A percentile compares a stretch with the other conserved stretches of the same genome.
Evolutionary conservation across 2,113 vertebrate species (phyloP).

Genomic region (Petrocephalus zakoni): DNA sequence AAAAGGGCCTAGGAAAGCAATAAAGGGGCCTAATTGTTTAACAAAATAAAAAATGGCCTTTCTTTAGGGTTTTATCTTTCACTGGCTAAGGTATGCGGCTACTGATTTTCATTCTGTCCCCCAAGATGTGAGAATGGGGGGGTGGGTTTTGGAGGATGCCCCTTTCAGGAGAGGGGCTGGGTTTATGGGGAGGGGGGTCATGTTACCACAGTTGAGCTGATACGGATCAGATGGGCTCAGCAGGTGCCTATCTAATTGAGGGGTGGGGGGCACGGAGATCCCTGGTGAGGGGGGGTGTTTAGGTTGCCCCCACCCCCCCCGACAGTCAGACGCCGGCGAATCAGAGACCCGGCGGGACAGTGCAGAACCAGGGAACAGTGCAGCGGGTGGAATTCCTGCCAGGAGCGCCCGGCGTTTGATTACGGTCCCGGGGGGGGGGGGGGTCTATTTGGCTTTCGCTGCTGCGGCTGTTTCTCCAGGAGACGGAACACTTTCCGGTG

Average conservation of each 20-base stretch:
- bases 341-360: not conserved
- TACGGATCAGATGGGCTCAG: not conserved
- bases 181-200: not conserved
- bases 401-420: conserved; percentile 12
- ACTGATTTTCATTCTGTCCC: not conserved
- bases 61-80: not conserved
- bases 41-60: conserved; percentile 4
- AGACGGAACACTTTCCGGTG: not conserved
- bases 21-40: not conserved
- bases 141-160: not conserved
- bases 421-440: not conserved
- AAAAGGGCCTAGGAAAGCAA: not conserved
- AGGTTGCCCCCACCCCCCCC: not conserved
- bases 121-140: not conserved
- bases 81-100: not conserved
- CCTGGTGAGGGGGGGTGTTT: not conserved
- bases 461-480: not conserved
- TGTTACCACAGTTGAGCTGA: not conserved
- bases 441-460: not conserved
- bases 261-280: not conserved
- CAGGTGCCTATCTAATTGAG: conserved; percentile 10
- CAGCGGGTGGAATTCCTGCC: conserved; percentile 38
- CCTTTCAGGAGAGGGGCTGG: not conserved
- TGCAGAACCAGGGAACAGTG: conserved; percentile 17
- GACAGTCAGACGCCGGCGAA: not conserved